Conservation (phyloP, 2,888 invertebrate species). For the Coremacera marginata region DNA sequence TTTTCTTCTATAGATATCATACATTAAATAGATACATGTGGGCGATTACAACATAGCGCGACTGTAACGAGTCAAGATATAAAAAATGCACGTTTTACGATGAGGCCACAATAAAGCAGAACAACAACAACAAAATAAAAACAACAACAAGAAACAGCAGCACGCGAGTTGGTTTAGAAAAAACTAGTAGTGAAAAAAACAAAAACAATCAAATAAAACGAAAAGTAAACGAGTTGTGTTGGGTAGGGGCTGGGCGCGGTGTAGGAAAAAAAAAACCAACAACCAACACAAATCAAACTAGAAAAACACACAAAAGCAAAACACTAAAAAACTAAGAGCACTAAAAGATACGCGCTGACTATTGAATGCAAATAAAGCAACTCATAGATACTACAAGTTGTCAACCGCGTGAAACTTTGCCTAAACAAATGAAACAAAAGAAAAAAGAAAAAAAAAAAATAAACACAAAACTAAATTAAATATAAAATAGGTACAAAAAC, state of each 20-base stretch:
- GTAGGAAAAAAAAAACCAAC: neutral
- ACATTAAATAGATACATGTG: slow-evolving; percentile 6
- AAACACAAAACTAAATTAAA: neutral
- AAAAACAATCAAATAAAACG: neutral
- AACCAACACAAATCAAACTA: neutral
- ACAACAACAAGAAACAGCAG: neutral
- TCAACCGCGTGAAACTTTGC: slow-evolving; percentile 9
- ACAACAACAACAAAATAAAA: neutral
- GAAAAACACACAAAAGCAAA: neutral
- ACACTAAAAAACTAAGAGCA: neutral
- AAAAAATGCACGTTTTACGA: slow-evolving; percentile 4
- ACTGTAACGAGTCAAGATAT: neutral
- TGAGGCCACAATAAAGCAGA: neutral
- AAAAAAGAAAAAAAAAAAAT: neutral
- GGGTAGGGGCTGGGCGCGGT: neutral
- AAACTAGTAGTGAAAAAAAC: neutral
- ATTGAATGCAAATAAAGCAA: slow-evolving; percentile 6
- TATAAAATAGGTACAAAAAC: neutral
- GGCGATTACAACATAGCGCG: slow-evolving; percentile 10
- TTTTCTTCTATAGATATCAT: neutral
- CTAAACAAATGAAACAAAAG: neutral
- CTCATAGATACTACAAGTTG: slow-evolving; percentile 10
- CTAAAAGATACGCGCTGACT: neutral
- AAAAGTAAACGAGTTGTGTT: neutral
- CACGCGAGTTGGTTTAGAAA: neutral